Percentiles rank a stretch among this genome's conserved stretches.
Conservation (phyloP, 2,888 invertebrate species). For the Ligdia adustata region DNA sequence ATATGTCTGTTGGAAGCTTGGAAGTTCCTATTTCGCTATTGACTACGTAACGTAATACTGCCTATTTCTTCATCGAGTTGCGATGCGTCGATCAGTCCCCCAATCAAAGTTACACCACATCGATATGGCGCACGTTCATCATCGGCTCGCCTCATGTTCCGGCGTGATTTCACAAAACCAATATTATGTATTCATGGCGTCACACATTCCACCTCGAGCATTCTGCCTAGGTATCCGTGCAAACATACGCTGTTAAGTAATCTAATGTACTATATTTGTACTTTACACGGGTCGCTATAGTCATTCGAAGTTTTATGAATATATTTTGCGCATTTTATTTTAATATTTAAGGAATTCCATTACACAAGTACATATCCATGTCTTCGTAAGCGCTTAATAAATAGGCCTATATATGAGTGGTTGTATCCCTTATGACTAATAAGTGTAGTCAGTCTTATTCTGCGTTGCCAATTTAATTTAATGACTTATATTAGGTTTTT, state of each 20-base stretch:
- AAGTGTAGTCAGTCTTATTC: too few relatives aligned
- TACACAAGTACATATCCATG: too few relatives aligned
- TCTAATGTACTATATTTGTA: constrained; percentile 54
- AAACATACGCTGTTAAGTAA: constrained; percentile 57
- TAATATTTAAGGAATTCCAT: constrained; percentile 7
- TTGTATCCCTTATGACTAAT: too few relatives aligned
- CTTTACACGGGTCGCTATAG: constrained; percentile 45
- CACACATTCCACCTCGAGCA: constrained; percentile 51
- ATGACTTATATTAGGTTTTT: constrained; percentile 17
- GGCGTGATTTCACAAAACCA: constrained; percentile 51
- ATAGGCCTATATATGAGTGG: too few relatives aligned
- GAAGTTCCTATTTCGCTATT: neutral
- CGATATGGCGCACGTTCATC: constrained; percentile 31
- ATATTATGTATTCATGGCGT: constrained; percentile 54
- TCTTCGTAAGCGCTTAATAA: neutral
- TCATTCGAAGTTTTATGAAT: constrained; percentile 25
- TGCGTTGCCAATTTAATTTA: neutral
- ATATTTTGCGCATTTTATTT: constrained; percentile 18
- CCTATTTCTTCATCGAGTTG: constrained; percentile 10
- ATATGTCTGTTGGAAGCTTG: neutral
- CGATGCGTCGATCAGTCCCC: constrained; percentile 6
- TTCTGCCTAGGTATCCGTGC: constrained; percentile 52
- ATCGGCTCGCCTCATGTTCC: constrained; percentile 41
- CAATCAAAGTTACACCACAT: constrained; percentile 28
- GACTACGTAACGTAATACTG: constrained; percentile 1